A percentile compares a stretch with the other conserved stretches of the same genome.
Evolutionary conservation across 2,113 vertebrate species (phyloP).

Genomic region (Cyprinodon tularosa): DNA sequence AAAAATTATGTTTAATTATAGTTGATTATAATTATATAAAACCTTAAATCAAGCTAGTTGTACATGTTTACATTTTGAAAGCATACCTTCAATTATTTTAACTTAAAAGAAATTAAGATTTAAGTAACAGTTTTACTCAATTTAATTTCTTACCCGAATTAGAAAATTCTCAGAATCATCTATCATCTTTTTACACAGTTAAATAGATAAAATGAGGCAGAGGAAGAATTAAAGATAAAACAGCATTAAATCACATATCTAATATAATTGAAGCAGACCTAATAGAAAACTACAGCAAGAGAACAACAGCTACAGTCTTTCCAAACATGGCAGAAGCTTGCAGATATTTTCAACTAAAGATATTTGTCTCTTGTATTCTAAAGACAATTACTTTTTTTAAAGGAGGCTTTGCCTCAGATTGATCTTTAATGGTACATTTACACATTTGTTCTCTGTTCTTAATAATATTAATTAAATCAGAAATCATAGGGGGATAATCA

Average conservation of each 20-base stretch:
- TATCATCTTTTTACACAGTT: neutral
- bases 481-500: no score
- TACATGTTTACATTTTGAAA: no score
- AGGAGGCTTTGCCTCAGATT: constrained; percentile 46
- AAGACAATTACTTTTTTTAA: constrained; percentile 33
- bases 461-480: neutral
- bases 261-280: constrained; percentile 25
- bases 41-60: no score
- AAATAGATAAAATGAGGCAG: constrained; percentile 10
- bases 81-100: no score
- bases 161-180: no score
- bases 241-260: constrained; percentile 11
- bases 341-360: constrained; percentile 34
- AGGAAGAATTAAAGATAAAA: neutral
- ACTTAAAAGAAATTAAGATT: no score
- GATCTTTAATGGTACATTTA: constrained; percentile 44
- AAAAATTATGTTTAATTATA: no score
- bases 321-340: constrained; percentile 36
- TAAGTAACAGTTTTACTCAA: no score
- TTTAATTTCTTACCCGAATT: no score
- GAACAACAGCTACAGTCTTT: constrained; percentile 29
- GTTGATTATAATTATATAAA: no score
- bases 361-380: constrained; percentile 20
- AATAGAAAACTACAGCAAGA: constrained; percentile 35
- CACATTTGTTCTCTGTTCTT: constrained; percentile 24